Evolutionary conservation across 1,140 invertebrate species (phyloP).

Genomic region (Mizuhopecten yessoensis): DNA sequence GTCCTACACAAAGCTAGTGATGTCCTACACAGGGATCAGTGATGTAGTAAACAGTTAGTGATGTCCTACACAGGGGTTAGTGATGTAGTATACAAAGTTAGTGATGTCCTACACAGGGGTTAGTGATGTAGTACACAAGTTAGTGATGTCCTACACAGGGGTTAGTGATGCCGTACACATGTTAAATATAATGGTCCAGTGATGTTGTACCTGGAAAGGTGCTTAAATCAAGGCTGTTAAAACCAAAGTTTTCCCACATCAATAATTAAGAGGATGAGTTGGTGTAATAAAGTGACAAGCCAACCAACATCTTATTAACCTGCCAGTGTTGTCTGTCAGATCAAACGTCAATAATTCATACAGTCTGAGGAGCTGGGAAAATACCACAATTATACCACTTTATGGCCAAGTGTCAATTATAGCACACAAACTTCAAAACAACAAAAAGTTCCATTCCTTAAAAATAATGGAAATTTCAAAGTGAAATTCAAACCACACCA

Average conservation of each 20-base stretch:
- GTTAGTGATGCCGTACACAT: not conserved
- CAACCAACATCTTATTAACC: slow-evolving; percentile 24
- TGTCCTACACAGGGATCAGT: too few species aligned
- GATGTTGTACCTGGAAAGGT: not conserved
- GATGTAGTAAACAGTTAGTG: too few species aligned
- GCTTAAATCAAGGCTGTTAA: not conserved
- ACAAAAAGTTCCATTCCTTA: not conserved
- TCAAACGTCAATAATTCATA: slow-evolving; percentile 39
- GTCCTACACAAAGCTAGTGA: too few species aligned
- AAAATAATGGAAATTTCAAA: not conserved
- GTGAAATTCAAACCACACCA: not conserved
- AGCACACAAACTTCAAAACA: not conserved
- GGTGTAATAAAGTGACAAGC: slow-evolving; percentile 13
- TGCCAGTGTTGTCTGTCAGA: not conserved
- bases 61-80: too few species aligned
- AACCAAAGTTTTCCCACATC: slow-evolving; percentile 1
- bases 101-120: too few species aligned
- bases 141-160: too few species aligned
- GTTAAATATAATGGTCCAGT: not conserved
- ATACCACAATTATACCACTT: slow-evolving; percentile 8
- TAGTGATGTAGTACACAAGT: not conserved
- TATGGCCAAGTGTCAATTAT: not conserved
- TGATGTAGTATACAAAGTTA: too few species aligned
- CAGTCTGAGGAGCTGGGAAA: not conserved
- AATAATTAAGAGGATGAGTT: slow-evolving; percentile 35